Evolutionary conservation across 2,888 invertebrate species (phyloP), one percentile per base, ranked within the genome.

Genomic region (Nipponacmea schrenckii): DNA sequence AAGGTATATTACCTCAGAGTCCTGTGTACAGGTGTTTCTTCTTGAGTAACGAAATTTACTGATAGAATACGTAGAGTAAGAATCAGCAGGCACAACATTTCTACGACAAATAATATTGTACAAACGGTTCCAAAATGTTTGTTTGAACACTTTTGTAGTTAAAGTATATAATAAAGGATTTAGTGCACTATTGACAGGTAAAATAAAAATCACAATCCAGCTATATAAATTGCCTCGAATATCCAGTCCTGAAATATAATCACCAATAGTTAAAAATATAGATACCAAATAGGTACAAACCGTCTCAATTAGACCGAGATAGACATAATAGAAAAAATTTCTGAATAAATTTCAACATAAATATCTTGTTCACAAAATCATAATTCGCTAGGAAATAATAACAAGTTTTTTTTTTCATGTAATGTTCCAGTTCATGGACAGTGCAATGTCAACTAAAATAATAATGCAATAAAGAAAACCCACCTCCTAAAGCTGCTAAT

Each of bases 101-200:
- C 68, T 62, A 20, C 63, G 65, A 63, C 68, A 71, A 31, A 72
- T 64, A 17, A 70, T 27, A 56, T 68, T 20, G 31, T 70, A 64
- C 45, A 76, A 39, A 14, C 63, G 63, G 26, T 67, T 66, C 17
- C 71, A 26, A 15, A 77, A 66, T 56, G 71, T 74, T 48, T 76
- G 76, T 65, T 74, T 76, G 74, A 78, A 78, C 39, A 75, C 66
- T 46, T 66, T 71, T n/a, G 77, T 77, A 39, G 77, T 78, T 27
- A 80, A 71, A 0, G 80, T 79, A 70, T 80, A 80, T 12, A 80
- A 69, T 14, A 78, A 67, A 4, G 80, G 80, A 64, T 80, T 80
- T n/a, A 80, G 64, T 39, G 80, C 79, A 62, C 76, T 71, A 73
- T 80, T 80, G 39, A 80, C 74, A 0, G 80, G 80, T 24, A 80